Conservation (phyloP, 2,888 invertebrate species). For the Amorpha juglandis region DNA sequence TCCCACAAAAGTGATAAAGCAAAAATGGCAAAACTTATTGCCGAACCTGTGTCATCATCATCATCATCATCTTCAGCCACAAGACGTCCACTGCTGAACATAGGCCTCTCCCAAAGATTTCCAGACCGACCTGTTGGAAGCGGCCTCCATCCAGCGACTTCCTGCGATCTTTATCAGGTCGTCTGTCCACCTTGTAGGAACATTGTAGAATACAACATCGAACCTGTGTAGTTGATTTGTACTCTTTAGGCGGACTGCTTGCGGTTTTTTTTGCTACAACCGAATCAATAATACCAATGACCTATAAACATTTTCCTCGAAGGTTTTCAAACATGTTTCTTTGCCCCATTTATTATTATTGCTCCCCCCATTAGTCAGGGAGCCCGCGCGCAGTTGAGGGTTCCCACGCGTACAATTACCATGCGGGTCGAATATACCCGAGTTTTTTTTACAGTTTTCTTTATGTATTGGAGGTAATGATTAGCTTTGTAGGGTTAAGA, state of each 20-base stretch:
- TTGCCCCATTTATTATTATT: slow-evolving; percentile 55
- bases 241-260: slow-evolving; percentile 33
- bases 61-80: too few species aligned
- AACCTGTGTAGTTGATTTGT: slow-evolving; percentile 35
- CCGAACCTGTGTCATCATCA: slow-evolving; percentile 25
- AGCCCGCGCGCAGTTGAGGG: slow-evolving; percentile 41
- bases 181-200: too few species aligned
- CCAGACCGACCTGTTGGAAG: too few species aligned
- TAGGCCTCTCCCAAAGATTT: too few species aligned
- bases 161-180: too few species aligned
- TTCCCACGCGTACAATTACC: slow-evolving; percentile 55
- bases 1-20: slow-evolving; percentile 23
- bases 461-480: slow-evolving; percentile 27
- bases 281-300: slow-evolving; percentile 37
- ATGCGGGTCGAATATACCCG: slow-evolving; percentile 47
- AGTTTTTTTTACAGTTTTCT: slow-evolving; percentile 37
- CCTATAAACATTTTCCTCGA: slow-evolving; percentile 45
- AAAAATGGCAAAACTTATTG: slow-evolving; percentile 26
- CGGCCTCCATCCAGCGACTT: too few species aligned
- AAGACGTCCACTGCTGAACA: too few species aligned
- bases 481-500: slow-evolving; percentile 14
- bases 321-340: slow-evolving; percentile 40
- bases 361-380: slow-evolving; percentile 50
- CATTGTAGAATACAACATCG: too few species aligned
- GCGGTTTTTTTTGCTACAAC: slow-evolving; percentile 41